Evolutionary conservation across 2,113 vertebrate species (phyloP).

Genomic region (Pterocles gutturalis): DNA sequence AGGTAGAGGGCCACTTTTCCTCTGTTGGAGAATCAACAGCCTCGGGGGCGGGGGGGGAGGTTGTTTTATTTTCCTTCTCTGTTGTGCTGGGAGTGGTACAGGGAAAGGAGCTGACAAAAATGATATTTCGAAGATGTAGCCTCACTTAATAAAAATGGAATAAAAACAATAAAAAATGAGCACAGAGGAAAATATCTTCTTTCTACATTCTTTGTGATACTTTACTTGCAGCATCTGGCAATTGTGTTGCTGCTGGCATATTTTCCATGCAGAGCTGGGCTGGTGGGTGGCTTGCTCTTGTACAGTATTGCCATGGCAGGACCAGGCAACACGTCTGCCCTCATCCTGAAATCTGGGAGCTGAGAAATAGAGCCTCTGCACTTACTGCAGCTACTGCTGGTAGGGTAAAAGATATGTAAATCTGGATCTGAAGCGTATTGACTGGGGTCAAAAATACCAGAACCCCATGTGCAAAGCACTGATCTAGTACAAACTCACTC

Average conservation of each 20-base stretch:
- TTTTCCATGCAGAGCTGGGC: not conserved
- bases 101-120: not conserved
- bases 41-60: not conserved
- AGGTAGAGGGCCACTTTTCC: not conserved
- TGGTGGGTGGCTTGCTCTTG: not conserved
- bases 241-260: not conserved
- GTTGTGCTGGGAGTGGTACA: not conserved
- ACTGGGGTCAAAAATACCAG: not conserved
- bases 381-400: not conserved
- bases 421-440: not conserved
- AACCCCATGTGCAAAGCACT: not conserved
- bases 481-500: not conserved
- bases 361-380: not conserved
- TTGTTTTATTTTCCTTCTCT: not conserved
- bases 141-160: not conserved
- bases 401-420: not conserved
- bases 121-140: not conserved
- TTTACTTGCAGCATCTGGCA: not conserved
- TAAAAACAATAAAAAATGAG: not conserved
- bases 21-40: not conserved
- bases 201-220: not conserved
- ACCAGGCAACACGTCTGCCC: not conserved
- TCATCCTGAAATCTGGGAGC: not conserved
- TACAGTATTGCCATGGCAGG: not conserved
- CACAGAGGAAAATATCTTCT: not conserved